Evolutionary conservation across 2,797 vertebrate species (phyloP).

Genomic region (Ibycter americanus): DNA sequence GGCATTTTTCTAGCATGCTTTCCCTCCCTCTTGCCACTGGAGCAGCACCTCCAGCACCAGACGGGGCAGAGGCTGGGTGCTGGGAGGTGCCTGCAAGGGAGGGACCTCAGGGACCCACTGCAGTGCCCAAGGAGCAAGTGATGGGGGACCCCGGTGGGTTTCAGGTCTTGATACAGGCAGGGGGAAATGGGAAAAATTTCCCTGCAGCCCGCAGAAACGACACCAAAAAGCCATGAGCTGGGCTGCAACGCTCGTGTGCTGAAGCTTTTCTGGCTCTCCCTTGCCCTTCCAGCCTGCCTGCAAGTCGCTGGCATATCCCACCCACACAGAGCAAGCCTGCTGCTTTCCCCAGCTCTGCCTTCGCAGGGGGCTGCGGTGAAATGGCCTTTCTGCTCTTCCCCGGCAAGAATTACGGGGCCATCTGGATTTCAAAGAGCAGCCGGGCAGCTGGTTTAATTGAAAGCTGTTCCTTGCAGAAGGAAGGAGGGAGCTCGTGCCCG

Average conservation of each 20-base stretch:
- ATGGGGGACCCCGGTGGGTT: fast-evolving
- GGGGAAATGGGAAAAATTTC: neutral
- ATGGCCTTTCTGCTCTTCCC: neutral
- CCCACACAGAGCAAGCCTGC: neutral
- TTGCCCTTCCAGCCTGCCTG: neutral
- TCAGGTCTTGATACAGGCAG: neutral
- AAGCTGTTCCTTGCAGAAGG: neutral
- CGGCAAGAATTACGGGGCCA: neutral
- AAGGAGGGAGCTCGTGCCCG: neutral
- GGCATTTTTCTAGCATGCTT: fast-evolving
- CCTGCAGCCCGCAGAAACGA: fast-evolving
- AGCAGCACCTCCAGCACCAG: neutral
- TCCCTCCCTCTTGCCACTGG: fast-evolving
- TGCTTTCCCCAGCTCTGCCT: neutral
- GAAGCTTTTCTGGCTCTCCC: neutral
- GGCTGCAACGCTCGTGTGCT: neutral
- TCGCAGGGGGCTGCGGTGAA: neutral
- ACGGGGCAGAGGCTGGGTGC: fast-evolving
- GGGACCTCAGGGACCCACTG: neutral
- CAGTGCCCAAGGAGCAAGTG: fast-evolving
- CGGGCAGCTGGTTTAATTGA: neutral
- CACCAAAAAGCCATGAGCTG: neutral
- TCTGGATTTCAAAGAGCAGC: conserved; percentile 13
- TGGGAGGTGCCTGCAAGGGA: neutral
- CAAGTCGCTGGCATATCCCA: neutral